Conservation (phyloP, 2,888 invertebrate genomes). For the Seira musarum region DNA sequence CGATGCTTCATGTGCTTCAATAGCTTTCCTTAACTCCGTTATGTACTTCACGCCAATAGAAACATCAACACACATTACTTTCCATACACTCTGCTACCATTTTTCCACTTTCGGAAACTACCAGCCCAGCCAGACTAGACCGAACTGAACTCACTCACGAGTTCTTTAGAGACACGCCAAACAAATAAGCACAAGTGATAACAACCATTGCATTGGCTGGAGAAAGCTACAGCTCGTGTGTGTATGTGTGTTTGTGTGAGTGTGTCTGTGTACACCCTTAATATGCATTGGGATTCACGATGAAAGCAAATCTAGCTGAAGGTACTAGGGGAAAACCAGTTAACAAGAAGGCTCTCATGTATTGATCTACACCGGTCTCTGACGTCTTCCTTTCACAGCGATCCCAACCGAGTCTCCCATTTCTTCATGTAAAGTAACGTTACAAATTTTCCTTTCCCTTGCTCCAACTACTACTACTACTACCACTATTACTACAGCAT, state of each 20-base stretch:
- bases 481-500: neutral
- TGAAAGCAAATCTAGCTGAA: constrained; percentile 46
- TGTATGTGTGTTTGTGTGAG: too few species aligned
- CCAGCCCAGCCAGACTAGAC: constrained; percentile 6
- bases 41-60: neutral
- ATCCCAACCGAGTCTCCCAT: constrained; percentile 55
- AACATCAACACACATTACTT: neutral
- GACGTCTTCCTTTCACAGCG: constrained; percentile 67
- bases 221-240: neutral
- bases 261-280: neutral
- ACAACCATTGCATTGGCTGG: neutral
- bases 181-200: neutral
- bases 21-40: constrained; percentile 19
- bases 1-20: constrained; percentile 47
- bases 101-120: constrained; percentile 13
- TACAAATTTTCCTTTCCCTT: constrained; percentile 25
- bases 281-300: constrained; percentile 27
- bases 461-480: constrained; percentile 1
- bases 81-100: constrained; percentile 23
- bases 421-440: constrained; percentile 27
- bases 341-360: constrained; percentile 56
- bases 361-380: constrained; percentile 66
- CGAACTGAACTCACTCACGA: neutral
- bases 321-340: constrained; percentile 48
- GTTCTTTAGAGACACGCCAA: neutral